phyloP scores from a whole-genome alignment of 1,140 invertebrate species.

The Bradysia coprophila region DNA sequence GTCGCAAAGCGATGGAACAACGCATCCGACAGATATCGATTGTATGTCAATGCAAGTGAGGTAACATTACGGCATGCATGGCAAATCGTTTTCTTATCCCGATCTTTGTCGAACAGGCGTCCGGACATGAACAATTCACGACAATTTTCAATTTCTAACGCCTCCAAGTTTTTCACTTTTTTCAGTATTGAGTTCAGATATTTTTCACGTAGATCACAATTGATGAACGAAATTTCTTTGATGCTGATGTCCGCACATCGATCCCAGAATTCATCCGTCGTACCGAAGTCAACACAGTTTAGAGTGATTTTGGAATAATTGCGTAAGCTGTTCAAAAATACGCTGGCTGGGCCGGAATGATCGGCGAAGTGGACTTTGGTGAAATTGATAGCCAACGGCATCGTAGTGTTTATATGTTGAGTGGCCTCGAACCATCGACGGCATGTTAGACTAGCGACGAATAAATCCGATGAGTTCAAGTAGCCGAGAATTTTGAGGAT shows the following conservation, averaged over 20 bases:
- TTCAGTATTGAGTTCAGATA: conserved; percentile 35
- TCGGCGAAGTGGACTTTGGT: conserved; percentile 29
- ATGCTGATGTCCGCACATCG: conserved; percentile 22
- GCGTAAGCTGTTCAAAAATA: conserved; percentile 27
- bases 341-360: conserved; percentile 24
- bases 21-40: conserved; percentile 50
- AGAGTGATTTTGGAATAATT: conserved; percentile 34
- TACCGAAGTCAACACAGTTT: conserved; percentile 34
- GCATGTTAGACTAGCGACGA: conserved; percentile 35
- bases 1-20: conserved; percentile 41
- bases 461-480: conserved; percentile 34
- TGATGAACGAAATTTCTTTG: conserved; percentile 25
- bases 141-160: conserved; percentile 38
- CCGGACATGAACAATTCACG: conserved; percentile 53
- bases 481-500: conserved; percentile 13
- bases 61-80: conserved; percentile 33
- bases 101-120: conserved; percentile 35
- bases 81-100: conserved; percentile 27
- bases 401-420: conserved; percentile 31
- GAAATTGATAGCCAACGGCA: conserved; percentile 29
- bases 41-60: conserved; percentile 36
- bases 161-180: conserved; percentile 31
- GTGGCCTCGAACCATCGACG: conserved; percentile 35
- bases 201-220: conserved; percentile 40
- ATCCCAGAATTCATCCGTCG: conserved; percentile 19